Percentiles rank a stretch among this genome's conserved stretches.
phyloP scores from a whole-genome alignment of 2,797 vertebrate species.

The Enteromius treurensis region DNA sequence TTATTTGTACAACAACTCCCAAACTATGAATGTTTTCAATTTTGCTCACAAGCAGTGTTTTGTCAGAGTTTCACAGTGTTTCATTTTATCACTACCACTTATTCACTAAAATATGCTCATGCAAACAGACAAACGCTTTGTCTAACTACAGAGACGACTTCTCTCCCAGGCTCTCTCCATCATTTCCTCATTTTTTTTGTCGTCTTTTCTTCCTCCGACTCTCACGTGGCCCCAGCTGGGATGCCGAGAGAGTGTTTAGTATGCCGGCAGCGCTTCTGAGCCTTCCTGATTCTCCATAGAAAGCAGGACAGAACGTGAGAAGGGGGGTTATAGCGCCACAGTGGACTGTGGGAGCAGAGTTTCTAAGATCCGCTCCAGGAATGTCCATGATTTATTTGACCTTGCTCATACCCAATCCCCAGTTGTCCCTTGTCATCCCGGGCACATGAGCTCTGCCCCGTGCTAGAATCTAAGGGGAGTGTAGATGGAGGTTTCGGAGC shows the following conservation, averaged over 20 bases:
- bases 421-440: constrained; percentile 31
- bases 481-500: constrained; percentile 28
- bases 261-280: constrained; percentile 61
- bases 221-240: constrained; percentile 63
- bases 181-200: constrained; percentile 28
- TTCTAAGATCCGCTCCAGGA: constrained; percentile 62
- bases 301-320: constrained; percentile 54
- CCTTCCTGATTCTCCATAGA: constrained; percentile 64
- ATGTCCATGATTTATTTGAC: constrained; percentile 62
- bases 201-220: constrained; percentile 41
- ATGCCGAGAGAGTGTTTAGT: constrained; percentile 63
- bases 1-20: too few species aligned
- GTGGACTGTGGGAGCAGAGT: constrained; percentile 58
- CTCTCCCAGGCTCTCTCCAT: constrained; percentile 39
- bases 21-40: too few species aligned
- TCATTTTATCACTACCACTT: background rate
- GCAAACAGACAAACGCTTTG: constrained; percentile 41
- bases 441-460: constrained; percentile 14
- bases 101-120: background rate
- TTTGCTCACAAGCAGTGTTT: too few species aligned
- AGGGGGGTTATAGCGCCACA: constrained; percentile 19
- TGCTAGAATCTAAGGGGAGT: constrained; percentile 24
- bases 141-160: background rate
- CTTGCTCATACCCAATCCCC: constrained; percentile 47
- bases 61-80: background rate